Conservation (phyloP, 1,140 invertebrate genomes). For the Cydia strobilella region DNA sequence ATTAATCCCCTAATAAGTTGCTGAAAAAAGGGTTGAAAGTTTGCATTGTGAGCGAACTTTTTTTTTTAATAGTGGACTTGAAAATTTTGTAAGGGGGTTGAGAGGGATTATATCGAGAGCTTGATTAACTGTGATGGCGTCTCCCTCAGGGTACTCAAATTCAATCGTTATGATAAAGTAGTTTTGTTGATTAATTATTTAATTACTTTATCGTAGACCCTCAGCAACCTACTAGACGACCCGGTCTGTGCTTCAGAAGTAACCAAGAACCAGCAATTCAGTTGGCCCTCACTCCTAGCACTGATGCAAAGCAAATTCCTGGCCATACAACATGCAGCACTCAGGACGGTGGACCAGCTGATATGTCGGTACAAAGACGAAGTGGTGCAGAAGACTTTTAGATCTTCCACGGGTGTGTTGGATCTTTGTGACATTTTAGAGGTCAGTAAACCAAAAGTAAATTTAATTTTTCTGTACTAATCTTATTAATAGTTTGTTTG, state of each 20-base stretch:
- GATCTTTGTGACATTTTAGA: conserved; percentile 75
- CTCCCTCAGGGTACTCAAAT: not conserved
- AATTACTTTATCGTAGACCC: conserved; percentile 47
- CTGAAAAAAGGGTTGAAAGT: too few species aligned
- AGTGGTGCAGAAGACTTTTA: conserved; percentile 65
- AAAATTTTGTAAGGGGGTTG: too few species aligned
- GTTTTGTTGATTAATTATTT: not conserved
- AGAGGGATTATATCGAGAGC: too few species aligned
- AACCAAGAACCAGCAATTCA: conserved; percentile 73
- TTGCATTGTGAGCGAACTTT: too few species aligned
- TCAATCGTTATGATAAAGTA: not conserved
- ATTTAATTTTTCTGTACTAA: too few species aligned
- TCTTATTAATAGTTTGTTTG: too few species aligned
- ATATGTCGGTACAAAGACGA: conserved; percentile 68
- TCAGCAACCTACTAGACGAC: conserved; percentile 68
- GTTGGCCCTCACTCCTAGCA: conserved; percentile 64
- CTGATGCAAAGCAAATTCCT: conserved; percentile 71
- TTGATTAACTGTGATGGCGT: too few species aligned
- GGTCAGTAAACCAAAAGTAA: conserved; percentile 40
- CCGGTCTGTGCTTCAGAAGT: conserved; percentile 70
- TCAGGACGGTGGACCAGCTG: conserved; percentile 67
- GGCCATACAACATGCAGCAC: conserved; percentile 66
- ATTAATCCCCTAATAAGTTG: too few species aligned
- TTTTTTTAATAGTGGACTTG: too few species aligned
- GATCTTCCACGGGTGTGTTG: conserved; percentile 66